Evolutionary conservation across 2,113 vertebrate species (phyloP).

Genomic region (Dipodomys merriami): DNA sequence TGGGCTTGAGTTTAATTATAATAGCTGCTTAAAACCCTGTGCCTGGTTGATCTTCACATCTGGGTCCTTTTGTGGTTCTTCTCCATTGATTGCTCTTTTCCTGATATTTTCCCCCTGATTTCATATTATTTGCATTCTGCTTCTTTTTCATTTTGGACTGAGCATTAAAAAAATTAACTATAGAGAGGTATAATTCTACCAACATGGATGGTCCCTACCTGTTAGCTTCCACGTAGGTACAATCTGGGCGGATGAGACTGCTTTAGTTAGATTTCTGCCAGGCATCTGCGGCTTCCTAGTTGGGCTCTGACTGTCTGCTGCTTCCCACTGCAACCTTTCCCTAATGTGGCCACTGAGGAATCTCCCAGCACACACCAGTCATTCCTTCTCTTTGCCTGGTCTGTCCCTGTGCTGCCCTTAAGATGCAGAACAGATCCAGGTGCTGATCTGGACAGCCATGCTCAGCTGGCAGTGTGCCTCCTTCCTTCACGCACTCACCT

Average conservation of each 20-base stretch:
- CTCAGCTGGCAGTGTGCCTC: rapidly evolving
- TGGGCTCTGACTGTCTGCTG: background rate
- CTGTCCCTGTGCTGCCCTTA: background rate
- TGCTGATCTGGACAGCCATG: background rate
- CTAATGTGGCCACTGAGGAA: background rate
- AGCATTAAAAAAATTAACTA: background rate
- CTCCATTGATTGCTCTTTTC: background rate
- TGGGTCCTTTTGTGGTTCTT: background rate
- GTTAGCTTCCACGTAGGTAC: background rate
- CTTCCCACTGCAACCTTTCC: background rate
- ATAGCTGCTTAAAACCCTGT: background rate
- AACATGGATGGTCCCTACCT: background rate
- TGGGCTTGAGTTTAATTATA: background rate
- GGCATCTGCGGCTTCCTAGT: background rate
- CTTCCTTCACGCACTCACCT: background rate
- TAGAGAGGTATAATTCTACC: background rate
- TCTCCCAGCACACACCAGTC: background rate
- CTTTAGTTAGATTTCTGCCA: background rate
- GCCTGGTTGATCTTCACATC: background rate
- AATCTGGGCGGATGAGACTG: background rate
- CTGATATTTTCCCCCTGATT: background rate
- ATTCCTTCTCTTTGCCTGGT: background rate
- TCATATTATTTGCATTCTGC: background rate
- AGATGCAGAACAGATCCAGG: background rate
- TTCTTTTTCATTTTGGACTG: background rate